These are phyloP conservation scores for Neogobius melanostomus DNA, from an alignment of 2,113 vertebrate species.

Conservation along the genomic window DNA sequence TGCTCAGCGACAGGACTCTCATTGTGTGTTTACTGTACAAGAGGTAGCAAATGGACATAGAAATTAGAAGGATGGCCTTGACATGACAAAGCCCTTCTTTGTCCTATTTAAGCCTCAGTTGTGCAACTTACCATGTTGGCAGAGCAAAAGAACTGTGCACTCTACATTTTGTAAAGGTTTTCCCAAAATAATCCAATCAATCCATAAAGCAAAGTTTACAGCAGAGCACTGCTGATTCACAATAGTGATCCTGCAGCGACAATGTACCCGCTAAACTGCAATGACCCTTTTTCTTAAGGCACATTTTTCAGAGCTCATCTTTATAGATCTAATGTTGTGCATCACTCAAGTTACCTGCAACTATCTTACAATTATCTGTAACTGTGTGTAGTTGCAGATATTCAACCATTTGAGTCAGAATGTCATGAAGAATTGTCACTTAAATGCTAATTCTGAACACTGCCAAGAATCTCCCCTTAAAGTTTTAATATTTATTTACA, in stretches of 20 bases:
- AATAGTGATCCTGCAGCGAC: slow-evolving; percentile 1
- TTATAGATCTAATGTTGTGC: slow-evolving; percentile 23
- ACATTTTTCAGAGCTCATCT: slow-evolving; percentile 2
- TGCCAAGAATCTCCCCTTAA: slow-evolving; percentile 6
- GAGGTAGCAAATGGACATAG: slow-evolving; percentile 66
- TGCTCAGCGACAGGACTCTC: slow-evolving; percentile 69
- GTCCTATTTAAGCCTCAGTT: slow-evolving; percentile 3
- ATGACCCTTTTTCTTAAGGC: background rate
- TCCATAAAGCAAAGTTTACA: background rate
- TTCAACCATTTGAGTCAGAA: slow-evolving; percentile 19
- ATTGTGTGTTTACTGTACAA: slow-evolving; percentile 71
- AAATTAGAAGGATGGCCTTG: slow-evolving; percentile 64
- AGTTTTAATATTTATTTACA: background rate
- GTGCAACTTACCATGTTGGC: slow-evolving; percentile 1
- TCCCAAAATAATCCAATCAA: background rate
- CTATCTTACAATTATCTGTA: background rate
- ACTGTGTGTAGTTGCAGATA: background rate
- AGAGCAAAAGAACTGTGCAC: slow-evolving; percentile 27
- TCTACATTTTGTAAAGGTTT: slow-evolving; percentile 47
- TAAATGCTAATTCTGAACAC: slow-evolving; percentile 12
- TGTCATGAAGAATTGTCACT: background rate
- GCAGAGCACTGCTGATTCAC: background rate
- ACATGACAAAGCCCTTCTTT: slow-evolving; percentile 34
- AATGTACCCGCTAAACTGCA: background rate
- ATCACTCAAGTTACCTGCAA: slow-evolving; percentile 23